Evolutionary conservation across 2,888 invertebrate genomes (phyloP).

Genomic region (Bembecia ichneumoniformis): DNA sequence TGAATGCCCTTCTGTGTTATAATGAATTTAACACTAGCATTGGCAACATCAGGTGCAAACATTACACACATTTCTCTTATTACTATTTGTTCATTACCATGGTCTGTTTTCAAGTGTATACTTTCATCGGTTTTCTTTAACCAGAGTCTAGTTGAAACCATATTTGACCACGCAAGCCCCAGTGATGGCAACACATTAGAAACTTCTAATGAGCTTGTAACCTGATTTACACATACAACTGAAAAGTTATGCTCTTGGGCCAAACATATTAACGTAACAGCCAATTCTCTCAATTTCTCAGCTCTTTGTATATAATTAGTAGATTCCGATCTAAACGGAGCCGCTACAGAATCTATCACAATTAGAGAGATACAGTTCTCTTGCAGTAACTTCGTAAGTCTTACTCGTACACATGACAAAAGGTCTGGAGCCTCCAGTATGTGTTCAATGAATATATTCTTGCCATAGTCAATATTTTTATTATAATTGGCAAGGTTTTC

Average conservation of each 20-base stretch:
- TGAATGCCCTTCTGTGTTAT: conserved; percentile 36
- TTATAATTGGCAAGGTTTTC: conserved; percentile 19
- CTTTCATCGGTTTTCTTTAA: conserved; percentile 24
- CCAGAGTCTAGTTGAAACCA: conserved; percentile 46
- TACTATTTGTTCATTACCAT: conserved; percentile 12
- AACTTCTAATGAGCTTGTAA: conserved; percentile 41
- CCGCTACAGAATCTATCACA: conserved; percentile 59
- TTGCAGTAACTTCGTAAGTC: conserved; percentile 42
- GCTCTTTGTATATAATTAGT: conserved; percentile 56
- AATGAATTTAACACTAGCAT: conserved; percentile 25
- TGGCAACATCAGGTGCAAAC: conserved; percentile 48
- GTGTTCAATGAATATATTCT: conserved; percentile 56
- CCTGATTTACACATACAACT: conserved; percentile 59
- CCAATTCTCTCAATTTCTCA: conserved; percentile 55
- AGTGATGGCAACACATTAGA: conserved; percentile 43
- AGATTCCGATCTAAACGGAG: conserved; percentile 53
- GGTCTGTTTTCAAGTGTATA: conserved; percentile 4
- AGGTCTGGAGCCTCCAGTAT: conserved; percentile 51
- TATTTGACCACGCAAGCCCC: conserved; percentile 64
- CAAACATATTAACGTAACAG: conserved; percentile 30
- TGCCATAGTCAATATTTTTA: conserved; percentile 29
- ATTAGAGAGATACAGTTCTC: conserved; percentile 34
- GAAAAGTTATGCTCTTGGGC: conserved; percentile 45
- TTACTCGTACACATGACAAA: conserved; percentile 43
- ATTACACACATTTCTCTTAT: conserved; percentile 37